phyloP scores from a whole-genome alignment of 2,113 vertebrate species.

The Thymallus thymallus region DNA sequence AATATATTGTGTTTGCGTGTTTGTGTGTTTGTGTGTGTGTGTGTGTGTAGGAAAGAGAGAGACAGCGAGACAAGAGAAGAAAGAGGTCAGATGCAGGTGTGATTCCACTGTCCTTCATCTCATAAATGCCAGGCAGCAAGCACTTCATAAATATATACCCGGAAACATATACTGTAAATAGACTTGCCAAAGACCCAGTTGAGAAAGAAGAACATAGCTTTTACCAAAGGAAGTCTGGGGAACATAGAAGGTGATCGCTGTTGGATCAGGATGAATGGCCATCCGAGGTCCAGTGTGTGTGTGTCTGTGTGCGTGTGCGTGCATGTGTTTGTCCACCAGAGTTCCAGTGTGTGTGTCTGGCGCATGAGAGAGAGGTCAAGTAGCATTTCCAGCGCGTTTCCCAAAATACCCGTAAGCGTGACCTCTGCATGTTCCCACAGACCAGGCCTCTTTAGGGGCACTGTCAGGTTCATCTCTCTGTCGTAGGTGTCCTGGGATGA shows the following conservation, averaged over 20 bases:
- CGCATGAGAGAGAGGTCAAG: no score
- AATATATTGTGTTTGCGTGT: no score
- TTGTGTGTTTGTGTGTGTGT: conserved; percentile 26
- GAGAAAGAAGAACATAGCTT: neutral
- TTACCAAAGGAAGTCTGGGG: neutral
- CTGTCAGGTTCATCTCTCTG: conserved; percentile 64
- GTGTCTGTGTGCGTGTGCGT: conserved; percentile 9
- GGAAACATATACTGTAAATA: neutral
- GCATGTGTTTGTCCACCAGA: neutral
- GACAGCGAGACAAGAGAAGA: no score
- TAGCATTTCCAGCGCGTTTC: neutral
- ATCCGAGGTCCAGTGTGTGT: neutral
- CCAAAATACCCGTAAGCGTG: neutral
- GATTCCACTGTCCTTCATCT: conserved; percentile 40
- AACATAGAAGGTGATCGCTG: neutral
- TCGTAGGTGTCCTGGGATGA: conserved; percentile 54
- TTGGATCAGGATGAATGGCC: no score
- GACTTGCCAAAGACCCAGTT: neutral
- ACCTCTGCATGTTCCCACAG: neutral
- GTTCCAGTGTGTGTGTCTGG: neutral
- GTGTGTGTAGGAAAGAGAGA: neutral
- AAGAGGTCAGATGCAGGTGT: conserved; percentile 1
- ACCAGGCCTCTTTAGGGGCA: conserved; percentile 64
- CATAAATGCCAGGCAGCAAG: neutral
- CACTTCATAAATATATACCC: no score